These are phyloP conservation scores for Drosophila murphyi DNA, from an alignment of 1,140 invertebrate genomes.

Conservation along the genomic window DNA sequence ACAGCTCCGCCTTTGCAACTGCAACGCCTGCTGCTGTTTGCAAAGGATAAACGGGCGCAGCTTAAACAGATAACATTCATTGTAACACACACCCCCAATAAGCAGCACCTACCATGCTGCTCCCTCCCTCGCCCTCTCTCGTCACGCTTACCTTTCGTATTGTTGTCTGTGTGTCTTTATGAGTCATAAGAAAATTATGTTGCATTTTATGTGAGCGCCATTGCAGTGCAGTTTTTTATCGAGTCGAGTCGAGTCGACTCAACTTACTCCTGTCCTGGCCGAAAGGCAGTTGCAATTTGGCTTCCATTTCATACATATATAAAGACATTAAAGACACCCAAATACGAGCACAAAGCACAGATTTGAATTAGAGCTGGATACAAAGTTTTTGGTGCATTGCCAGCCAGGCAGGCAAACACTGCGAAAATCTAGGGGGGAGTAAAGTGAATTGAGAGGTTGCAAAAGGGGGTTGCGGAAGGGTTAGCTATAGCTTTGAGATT, in stretches of 20 bases:
- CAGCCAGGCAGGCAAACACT: constrained; percentile 55
- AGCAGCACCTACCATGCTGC: not conserved
- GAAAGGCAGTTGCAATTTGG: constrained; percentile 48
- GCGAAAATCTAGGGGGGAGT: too few relatives aligned
- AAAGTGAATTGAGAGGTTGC: not conserved
- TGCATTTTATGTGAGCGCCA: constrained; percentile 72
- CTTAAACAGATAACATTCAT: constrained; percentile 82
- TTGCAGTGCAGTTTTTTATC: constrained; percentile 70
- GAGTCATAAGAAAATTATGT: constrained; percentile 83
- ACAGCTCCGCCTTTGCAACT: constrained; percentile 21
- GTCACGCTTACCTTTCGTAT: constrained; percentile 22
- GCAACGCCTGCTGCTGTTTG: constrained; percentile 28
- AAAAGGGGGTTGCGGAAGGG: constrained; percentile 12
- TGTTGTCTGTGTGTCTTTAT: constrained; percentile 49
- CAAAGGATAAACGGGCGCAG: constrained; percentile 68
- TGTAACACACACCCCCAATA: constrained; percentile 54
- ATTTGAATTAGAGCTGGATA: constrained; percentile 20
- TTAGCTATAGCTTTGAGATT: constrained; percentile 34
- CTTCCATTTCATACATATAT: constrained; percentile 50
- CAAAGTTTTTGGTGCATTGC: constrained; percentile 63
- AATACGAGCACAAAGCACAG: not conserved
- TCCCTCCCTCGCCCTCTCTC: not conserved
- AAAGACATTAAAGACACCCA: constrained; percentile 69
- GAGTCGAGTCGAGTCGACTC: constrained; percentile 41
- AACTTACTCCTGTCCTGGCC: constrained; percentile 1